A percentile compares a stretch with the other conserved stretches of the same genome.
These are phyloP conservation scores for Tenualosa ilisha DNA, from an alignment of 2,797 vertebrate species.

Conservation along the genomic window DNA sequence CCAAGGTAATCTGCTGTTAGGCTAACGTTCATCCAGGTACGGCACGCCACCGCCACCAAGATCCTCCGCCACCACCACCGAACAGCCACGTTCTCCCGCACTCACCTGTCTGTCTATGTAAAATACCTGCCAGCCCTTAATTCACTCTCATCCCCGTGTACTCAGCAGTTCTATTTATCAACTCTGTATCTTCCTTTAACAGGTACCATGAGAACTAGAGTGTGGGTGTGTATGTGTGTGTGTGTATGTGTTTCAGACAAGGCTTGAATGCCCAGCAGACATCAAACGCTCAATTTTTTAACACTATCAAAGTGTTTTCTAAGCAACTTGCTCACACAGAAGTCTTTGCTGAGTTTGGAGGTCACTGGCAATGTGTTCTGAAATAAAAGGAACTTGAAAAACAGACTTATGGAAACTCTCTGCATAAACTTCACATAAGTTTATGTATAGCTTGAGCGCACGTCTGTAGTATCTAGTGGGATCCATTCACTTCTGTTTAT, in stretches of 20 bases:
- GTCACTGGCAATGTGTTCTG: neutral
- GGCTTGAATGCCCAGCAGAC: slow-evolving; percentile 19
- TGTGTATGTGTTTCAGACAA: neutral
- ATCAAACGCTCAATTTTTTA: neutral
- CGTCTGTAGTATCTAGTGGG: neutral
- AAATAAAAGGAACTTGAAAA: neutral
- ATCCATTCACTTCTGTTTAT: neutral
- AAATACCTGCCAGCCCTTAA: neutral
- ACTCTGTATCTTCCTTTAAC: neutral
- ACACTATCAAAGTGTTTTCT: slow-evolving; percentile 9
- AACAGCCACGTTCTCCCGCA: neutral
- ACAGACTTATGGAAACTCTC: neutral
- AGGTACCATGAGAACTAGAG: neutral
- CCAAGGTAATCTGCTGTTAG: slow-evolving; percentile 67
- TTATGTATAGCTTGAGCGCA: neutral
- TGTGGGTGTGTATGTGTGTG: neutral
- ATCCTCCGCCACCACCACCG: neutral
- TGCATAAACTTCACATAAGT: neutral
- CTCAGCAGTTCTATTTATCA: slow-evolving; percentile 20
- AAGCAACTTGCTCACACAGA: slow-evolving; percentile 8
- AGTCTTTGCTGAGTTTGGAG: neutral
- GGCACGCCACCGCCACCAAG: neutral
- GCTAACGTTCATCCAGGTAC: slow-evolving; percentile 23
- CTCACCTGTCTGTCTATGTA: slow-evolving; percentile 18
- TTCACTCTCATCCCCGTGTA: neutral